Base-by-base conservation (phyloP, 2,113 vertebrate genomes). In the Pitta sordida region DNA sequence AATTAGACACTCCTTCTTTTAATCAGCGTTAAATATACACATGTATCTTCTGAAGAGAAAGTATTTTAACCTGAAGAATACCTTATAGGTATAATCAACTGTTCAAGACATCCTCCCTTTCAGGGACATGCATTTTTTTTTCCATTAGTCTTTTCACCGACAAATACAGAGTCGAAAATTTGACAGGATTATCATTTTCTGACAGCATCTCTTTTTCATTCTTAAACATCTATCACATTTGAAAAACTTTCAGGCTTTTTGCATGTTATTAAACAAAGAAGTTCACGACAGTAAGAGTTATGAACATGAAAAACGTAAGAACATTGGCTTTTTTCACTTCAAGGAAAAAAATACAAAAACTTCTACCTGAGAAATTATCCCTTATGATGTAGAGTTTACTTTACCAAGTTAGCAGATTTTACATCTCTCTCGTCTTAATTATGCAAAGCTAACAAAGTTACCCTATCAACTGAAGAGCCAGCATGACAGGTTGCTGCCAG, bases 321-420 rank as follows among this genome's bases (percentile, higher is more conserved):
- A 84, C 27, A 60, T 9, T 48, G 1, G 5, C 20, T 15, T 83
- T 67, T 80, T 73, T 43, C 9, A 58, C 34, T 81, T 39, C 56
- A 78, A 78, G 23, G 34, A 62, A 78, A 64, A 77, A 52, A 46
- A 41, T 11, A 41, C 11, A 29, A 51, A 75, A 78, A 49, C 32
- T 3, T 84, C 63, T 77, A 86, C 83, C 76, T 90, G 81, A 92
- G 78, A 96, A 92, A 84, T 89, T 62, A 83, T 79, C 59, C 74
- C 43, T 58, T 73, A 48, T 16, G 21, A 69, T 32, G 8, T 26
- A 37, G 48, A 7, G 23, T 43, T 84, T 74, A 44, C 22, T 67
- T 84, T 26, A 88, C 8, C 4, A 3, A 79, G 29, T 51, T 27
- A 80, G 64, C 13, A 74, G 43, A 89, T 64, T 87, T 88, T 56